Base-by-base conservation (phyloP, 2,888 invertebrate species). In the Parnassius orleans region DNA sequence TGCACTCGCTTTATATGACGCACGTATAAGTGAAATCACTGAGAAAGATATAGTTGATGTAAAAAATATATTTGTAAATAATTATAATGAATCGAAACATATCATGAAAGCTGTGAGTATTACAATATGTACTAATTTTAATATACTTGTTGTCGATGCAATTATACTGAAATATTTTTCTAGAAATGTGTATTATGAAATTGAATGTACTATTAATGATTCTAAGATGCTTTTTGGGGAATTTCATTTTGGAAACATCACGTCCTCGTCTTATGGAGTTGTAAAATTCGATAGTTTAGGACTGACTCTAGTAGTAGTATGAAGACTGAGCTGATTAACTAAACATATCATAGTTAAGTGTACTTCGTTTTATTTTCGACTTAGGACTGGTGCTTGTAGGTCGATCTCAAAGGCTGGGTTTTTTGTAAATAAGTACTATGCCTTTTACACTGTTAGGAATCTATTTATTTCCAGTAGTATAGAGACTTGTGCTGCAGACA, bases 321-420 rank as follows among this genome's bases (percentile, higher is more conserved):
- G 84, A 91, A 91, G 91, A 91, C 91, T 91, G 91, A 90, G 79
- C 87, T 70, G 86, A 84, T 73, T 76, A 83, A 88, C 86, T 87
- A 84, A 86, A 90, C 90, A 87, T 91, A 90, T 89, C 87, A 88
- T 90, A 88, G 84, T 72, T 75, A 84, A 84, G 83, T 84, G 84
- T 89, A 82, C 86, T 86, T 86, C 80, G 77, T 86, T 53, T 87
- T 84, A 79, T 86, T 88, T 90, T 88, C 90, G 82, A 90, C 84
- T 88, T 90, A 90, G 91, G 80, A 88, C 88, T 90, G 91, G 91
- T 91, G 91, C 91, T 91, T 90, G 87, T 91, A 91, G 91, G 85
- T 89, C 84, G 90, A 90, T 88, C 87, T 89, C 83, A 84, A 87
- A 90, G 89, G 90, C 90, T 90, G 88, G 90, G 87, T 88, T 89